Conservation (phyloP, 2,888 invertebrate genomes). For the Drosophila suboccidentalis region DNA sequence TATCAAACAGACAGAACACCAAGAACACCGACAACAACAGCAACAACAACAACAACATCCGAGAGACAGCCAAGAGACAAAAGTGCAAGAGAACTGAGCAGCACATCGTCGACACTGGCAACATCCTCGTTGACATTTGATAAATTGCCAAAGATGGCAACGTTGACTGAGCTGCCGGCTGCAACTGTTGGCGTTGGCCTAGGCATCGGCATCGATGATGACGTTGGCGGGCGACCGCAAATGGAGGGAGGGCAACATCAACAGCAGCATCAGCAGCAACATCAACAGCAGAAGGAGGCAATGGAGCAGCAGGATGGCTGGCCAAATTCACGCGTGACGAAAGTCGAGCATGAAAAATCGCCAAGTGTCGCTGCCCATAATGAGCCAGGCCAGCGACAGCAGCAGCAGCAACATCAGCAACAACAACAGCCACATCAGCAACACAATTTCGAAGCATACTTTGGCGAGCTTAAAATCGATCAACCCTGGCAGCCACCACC, state of each 20-base stretch:
- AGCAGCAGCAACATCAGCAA: slow-evolving; percentile 31
- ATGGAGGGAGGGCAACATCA: slow-evolving; percentile 22
- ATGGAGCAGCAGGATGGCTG: slow-evolving; percentile 48
- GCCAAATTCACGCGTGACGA: slow-evolving; percentile 77
- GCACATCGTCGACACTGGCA: slow-evolving; percentile 67
- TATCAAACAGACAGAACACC: slow-evolving; percentile 21
- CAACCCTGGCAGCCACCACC: slow-evolving; percentile 60
- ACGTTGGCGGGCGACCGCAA: slow-evolving; percentile 64
- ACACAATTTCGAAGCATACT: slow-evolving; percentile 67
- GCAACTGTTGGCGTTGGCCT: slow-evolving; percentile 36
- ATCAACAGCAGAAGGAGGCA: slow-evolving; percentile 15
- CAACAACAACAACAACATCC: slow-evolving; percentile 18
- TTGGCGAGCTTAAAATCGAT: slow-evolving; percentile 76
- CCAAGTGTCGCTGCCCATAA: slow-evolving; percentile 70
- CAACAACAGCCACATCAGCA: slow-evolving; percentile 39
- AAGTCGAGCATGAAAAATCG: slow-evolving; percentile 79
- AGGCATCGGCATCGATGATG: slow-evolving; percentile 36
- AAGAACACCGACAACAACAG: not conserved
- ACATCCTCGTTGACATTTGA: slow-evolving; percentile 80
- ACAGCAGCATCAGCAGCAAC: slow-evolving; percentile 24
- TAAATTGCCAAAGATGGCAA: slow-evolving; percentile 71
- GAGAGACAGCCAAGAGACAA: slow-evolving; percentile 41
- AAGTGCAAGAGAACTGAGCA: slow-evolving; percentile 65
- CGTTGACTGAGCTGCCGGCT: slow-evolving; percentile 63
- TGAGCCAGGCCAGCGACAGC: slow-evolving; percentile 59